These are phyloP conservation scores for Aradophagus sp. DNA, from an alignment of 1,140 invertebrate species.

Conservation along the genomic window DNA sequence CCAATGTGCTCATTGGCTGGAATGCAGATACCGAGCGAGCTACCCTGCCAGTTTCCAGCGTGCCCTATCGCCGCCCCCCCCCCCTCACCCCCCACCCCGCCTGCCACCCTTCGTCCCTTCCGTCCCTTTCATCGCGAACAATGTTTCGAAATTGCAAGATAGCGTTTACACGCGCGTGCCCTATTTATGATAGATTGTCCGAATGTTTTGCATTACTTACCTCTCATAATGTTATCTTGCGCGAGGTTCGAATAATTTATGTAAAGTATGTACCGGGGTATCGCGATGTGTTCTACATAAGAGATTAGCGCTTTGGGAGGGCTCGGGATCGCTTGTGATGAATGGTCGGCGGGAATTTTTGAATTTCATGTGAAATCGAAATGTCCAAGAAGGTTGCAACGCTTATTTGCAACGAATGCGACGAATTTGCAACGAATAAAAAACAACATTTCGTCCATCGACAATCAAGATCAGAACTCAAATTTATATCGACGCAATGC, in stretches of 20 bases:
- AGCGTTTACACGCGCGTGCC: constrained; percentile 38
- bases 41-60: constrained; percentile 28
- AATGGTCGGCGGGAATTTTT: too few relatives aligned
- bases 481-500: too few relatives aligned
- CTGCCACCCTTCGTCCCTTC: too few relatives aligned
- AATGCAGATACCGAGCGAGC: constrained; percentile 61
- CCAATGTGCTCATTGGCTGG: constrained; percentile 69
- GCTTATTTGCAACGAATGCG: too few relatives aligned
- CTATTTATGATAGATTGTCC: constrained; percentile 51
- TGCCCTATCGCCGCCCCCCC: constrained; percentile 10
- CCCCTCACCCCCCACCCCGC: too few relatives aligned
- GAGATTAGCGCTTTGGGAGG: constrained; percentile 34
- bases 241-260: constrained; percentile 34
- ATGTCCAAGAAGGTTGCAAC: too few relatives aligned
- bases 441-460: too few relatives aligned
- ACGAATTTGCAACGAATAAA: too few relatives aligned
- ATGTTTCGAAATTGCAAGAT: constrained; percentile 52
- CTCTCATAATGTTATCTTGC: constrained; percentile 50
- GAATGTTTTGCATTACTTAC: constrained; percentile 52
- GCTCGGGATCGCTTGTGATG: constrained; percentile 3
- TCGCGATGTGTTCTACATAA: constrained; percentile 42
- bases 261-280: constrained; percentile 37
- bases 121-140: constrained; percentile 35
- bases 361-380: too few relatives aligned
- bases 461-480: too few relatives aligned